Evolutionary conservation across 1,140 invertebrate genomes (phyloP), one percentile per base, ranked within the genome.

Genomic region (Drosophila watanabei): DNA sequence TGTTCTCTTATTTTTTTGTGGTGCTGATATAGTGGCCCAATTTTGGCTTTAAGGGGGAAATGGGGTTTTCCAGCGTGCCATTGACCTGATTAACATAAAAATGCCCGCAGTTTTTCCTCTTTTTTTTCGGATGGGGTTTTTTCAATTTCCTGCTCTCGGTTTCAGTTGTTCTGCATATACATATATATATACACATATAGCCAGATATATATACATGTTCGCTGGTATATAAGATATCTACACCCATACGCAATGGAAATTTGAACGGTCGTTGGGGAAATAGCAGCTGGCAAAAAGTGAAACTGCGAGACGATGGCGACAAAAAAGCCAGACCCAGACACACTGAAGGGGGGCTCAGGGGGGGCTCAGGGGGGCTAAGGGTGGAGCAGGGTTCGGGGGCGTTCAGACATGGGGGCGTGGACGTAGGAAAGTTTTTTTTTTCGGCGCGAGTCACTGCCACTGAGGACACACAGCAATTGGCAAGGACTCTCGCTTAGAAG

Each of bases 11-110:
- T 28, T 49, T 14, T 11, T n/a, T 16, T 39, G n/a, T 39, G 32
- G 1, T 13, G 30, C 0, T 37, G 61, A 35, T 18, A 59, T 71
- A 49, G 49, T 78, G 63, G 63, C 63, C 75, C 64, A 69, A 70
- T 69, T 78, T 69, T 41, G n/a, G 68, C 58, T 46, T 43, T 39
- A 20, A 5, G 30, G 56, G 56, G 45, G 35, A 35, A 24, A 9
- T 30, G 62, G 56, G 61, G 63, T 35, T 45, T 64, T 54, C 14
- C 43, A 77, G 64, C 63, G 78, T 79, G 79, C 81, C 86, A 89
- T 71, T 89, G 86, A 89, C 85, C 85, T 90, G 85, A 89, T 89
- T 89, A 89, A 76, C 85, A 82, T 82, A 86, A 86, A 80, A 80
- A 52, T 68, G 75, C 82, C 82, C 82, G 86, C 75, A 85, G 71